Base-by-base conservation (phyloP, 2,113 vertebrate genomes). In the Microtus ochrogaster region DNA sequence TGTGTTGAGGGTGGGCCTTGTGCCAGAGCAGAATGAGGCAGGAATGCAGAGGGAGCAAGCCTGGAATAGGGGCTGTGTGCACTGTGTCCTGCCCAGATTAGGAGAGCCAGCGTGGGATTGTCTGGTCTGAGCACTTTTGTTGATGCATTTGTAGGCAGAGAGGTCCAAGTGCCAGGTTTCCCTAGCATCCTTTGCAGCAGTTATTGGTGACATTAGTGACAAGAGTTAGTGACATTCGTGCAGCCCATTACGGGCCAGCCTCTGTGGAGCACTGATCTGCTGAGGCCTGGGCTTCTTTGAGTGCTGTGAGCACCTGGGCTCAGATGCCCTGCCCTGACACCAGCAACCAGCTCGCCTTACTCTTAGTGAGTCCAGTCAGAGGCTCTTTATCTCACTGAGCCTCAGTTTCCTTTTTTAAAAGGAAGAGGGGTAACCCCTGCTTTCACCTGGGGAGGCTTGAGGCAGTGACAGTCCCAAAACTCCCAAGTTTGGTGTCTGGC, bases 331-430 rank as follows among this genome's bases (percentile, higher is more conserved):
- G 13, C 47, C 0, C 68, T 52, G 58, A 73, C 19, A 26, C 74
- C 58, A 49, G 89, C 17, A 21, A 52, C 47, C 14, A 26, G n/a
- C 30, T 36, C 1, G 0, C 24, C 22, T 79, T 73, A 10, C 2
- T 13, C 55, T 26, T 49, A 44, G 3, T 63, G 66, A 79, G 70
- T 36, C 89, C 44, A 77, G 77, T 4, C 65, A 14, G 16, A 21
- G 21, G n/a, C 5, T 3, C 21, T 49, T 78, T 5, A 9, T 70
- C 39, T 44, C 5, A 12, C 55, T 63, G 58, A 89, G 77, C 73
- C 91, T 96, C 90, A 63, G 85, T 96, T 78, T 94, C 77, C 41
- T 66, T 91, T n/a, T 95, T 77, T 90, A 16, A 92, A 61, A 89
- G 93, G 78, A 49, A 63, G 33, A n/a, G 41, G 7, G 2, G 33